Evolutionary conservation across 2,888 invertebrate genomes (phyloP), one percentile per base, ranked within the genome.

Genomic region (Bhutanitis thaidina): DNA sequence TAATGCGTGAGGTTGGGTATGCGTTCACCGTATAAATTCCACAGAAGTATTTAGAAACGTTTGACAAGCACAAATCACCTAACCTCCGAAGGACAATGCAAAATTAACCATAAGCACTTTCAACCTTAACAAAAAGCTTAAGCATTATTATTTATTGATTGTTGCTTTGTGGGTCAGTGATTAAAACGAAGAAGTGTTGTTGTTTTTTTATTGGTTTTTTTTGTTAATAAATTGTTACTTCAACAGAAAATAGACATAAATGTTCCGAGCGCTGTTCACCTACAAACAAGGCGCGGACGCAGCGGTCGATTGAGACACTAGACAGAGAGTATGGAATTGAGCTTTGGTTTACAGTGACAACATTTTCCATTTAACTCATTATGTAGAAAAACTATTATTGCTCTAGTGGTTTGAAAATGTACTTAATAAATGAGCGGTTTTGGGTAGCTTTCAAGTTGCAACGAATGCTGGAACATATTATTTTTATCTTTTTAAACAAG

Each of bases 211-310:
- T 86, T 82, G 85, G 82, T 85, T 81, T 77, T 75, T 84, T 79
- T 84, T 80, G 80, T 84, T 87, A 85, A 77, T 85, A 84, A 84
- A 83, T 68, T 68, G 71, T 80, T 78, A 81, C 69, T 73, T 72
- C 65, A 78, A 80, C 71, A 78, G 57, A 78, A 71, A 70, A 70
- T 68, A 69, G 70, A 70, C 81, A 75, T 62, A 74, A 77, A 80
- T 69, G 68, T 77, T 70, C 72, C 64, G 66, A 80, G 74, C 69
- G 71, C 69, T 59, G 67, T 41, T 53, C 34, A 39, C 43, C 40
- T 25, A 47, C 40, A 34, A 47, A 40, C 29, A 29, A 10, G 32
- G 27, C 20, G 46, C 30, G 7, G 29, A 13, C 43, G 37, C 37
- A 15, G 35, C 41, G 30, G 3, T 15, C 30, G 15, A 36, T 15